These are phyloP conservation scores for Drosophila cardini DNA, from an alignment of 1,140 invertebrate species.

Conservation along the genomic window DNA sequence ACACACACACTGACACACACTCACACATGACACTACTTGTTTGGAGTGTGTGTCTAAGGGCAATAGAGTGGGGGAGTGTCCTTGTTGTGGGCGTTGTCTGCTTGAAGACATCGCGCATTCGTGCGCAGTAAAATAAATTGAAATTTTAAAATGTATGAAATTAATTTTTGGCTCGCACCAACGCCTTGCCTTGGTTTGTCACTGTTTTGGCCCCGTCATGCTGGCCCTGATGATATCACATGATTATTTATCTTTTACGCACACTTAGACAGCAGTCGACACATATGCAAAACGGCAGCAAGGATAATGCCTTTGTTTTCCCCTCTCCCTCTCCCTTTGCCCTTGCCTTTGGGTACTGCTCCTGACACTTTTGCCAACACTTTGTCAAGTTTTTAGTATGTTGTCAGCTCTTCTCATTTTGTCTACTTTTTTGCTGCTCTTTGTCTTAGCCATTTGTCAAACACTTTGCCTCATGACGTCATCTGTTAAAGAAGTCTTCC, in stretches of 20 bases:
- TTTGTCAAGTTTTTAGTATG: constrained; percentile 82
- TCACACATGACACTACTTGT: constrained; percentile 36
- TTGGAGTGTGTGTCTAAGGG: constrained; percentile 10
- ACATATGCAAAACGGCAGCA: constrained; percentile 61
- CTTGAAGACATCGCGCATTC: constrained; percentile 74
- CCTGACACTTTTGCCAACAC: constrained; percentile 76
- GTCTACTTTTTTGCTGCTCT: background rate
- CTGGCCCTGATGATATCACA: constrained; percentile 60
- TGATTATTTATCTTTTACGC: constrained; percentile 81
- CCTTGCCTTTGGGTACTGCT: constrained; percentile 40
- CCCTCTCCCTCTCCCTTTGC: background rate
- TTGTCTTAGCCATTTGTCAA: constrained; percentile 75
- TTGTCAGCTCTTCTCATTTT: constrained; percentile 53
- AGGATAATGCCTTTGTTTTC: constrained; percentile 44
- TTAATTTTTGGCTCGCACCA: constrained; percentile 73
- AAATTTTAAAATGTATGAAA: constrained; percentile 83
- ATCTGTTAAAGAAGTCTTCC: constrained; percentile 47
- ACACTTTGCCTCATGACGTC: constrained; percentile 70
- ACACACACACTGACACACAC: constrained; percentile 12
- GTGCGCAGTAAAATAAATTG: constrained; percentile 77
- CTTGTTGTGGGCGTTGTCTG: constrained; percentile 53
- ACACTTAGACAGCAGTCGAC: constrained; percentile 65
- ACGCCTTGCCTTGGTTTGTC: constrained; percentile 46
- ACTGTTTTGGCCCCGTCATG: constrained; percentile 43
- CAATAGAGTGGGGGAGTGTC: background rate